Conservation (phyloP, 2,888 invertebrate genomes). For the Aleiodes leptofemur region DNA sequence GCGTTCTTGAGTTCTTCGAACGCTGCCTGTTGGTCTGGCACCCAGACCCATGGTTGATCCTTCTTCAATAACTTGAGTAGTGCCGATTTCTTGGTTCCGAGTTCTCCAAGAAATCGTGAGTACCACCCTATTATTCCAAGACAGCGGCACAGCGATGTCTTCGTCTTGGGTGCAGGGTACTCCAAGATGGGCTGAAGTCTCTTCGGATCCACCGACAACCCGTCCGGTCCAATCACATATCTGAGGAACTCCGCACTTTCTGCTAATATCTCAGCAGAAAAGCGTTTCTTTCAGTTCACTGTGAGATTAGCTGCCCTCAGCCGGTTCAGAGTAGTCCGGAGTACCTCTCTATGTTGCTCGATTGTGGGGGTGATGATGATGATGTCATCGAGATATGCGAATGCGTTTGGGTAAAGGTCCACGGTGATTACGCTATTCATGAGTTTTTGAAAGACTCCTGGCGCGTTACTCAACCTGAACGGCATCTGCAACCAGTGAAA, state of each 20-base stretch:
- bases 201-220: slow-evolving; percentile 35
- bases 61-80: slow-evolving; percentile 4
- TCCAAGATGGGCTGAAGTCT: slow-evolving; percentile 37
- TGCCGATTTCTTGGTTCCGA: background rate
- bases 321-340: background rate
- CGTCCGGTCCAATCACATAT: slow-evolving; percentile 5
- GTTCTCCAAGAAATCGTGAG: slow-evolving; percentile 13
- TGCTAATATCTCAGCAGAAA: slow-evolving; percentile 26
- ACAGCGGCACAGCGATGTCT: slow-evolving; percentile 54
- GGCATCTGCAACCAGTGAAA: slow-evolving; percentile 29
- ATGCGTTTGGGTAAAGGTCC: slow-evolving; percentile 3
- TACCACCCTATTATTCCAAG: slow-evolving; percentile 55
- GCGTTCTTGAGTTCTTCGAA: slow-evolving; percentile 23
- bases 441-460: slow-evolving; percentile 21
- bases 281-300: slow-evolving; percentile 40
- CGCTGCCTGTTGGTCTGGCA: background rate
- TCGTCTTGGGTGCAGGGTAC: slow-evolving; percentile 38
- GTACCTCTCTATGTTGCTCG: slow-evolving; percentile 27
- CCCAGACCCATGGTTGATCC: slow-evolving; percentile 32
- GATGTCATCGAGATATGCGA: slow-evolving; percentile 24
- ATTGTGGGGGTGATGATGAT: slow-evolving; percentile 23
- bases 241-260: slow-evolving; percentile 49
- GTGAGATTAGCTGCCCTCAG: background rate
- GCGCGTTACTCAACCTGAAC: slow-evolving; percentile 38
- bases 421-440: slow-evolving; percentile 22